Evolutionary conservation across 2,113 vertebrate genomes (phyloP).

Genomic region (Ptilonorhynchus violaceus): DNA sequence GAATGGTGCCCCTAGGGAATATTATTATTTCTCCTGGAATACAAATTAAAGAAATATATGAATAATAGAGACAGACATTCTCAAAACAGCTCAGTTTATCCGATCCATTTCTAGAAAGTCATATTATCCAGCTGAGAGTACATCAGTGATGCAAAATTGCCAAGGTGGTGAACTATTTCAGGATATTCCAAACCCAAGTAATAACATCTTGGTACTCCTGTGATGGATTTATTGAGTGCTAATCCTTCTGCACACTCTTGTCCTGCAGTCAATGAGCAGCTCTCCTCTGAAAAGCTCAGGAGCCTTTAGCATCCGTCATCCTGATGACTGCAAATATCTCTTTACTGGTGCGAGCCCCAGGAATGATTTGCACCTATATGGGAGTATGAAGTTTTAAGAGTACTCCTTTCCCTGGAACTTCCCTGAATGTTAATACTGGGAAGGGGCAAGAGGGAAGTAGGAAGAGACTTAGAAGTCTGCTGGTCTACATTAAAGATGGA

Average conservation of each 20-base stretch:
- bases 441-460: neutral
- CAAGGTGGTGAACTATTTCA: neutral
- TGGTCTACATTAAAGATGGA: neutral
- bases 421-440: neutral
- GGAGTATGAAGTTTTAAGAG: neutral
- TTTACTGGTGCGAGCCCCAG: neutral
- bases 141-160: neutral
- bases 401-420: neutral
- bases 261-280: neutral
- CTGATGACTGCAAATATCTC: neutral
- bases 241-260: neutral
- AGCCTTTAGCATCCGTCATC: neutral
- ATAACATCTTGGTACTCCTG: neutral
- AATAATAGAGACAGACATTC: neutral
- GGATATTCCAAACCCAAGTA: neutral
- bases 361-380: neutral
- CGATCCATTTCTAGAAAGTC: neutral
- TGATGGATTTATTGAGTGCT: neutral
- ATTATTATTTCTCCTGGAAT: neutral
- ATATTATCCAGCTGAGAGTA: neutral
- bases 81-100: neutral
- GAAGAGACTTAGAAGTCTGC: neutral
- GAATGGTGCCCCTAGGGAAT: neutral
- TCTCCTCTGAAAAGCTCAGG: neutral
- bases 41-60: neutral